Conservation (phyloP, 1,140 invertebrate species). For the Euwallacea similis region DNA sequence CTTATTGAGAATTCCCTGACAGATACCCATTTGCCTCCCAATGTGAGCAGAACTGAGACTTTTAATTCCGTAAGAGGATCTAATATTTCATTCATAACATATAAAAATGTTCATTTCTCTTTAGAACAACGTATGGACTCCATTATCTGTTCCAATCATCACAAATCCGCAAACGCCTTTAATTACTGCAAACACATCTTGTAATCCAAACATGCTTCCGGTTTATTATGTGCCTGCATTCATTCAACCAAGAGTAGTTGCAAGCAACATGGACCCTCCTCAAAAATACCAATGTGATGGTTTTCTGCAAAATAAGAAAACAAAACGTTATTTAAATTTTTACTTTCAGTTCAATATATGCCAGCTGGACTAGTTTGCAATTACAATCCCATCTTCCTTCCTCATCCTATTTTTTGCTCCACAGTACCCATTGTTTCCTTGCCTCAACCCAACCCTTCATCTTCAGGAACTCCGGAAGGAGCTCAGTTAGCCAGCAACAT, state of each 20-base stretch:
- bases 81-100: not conserved
- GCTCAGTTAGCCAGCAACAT: not conserved
- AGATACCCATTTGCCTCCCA: too few relatives aligned
- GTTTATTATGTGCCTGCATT: constrained; percentile 63
- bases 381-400: constrained; percentile 54
- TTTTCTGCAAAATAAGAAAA: constrained; percentile 9
- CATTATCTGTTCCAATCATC: constrained; percentile 61
- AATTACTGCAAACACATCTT: constrained; percentile 46
- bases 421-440: constrained; percentile 54
- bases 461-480: not conserved
- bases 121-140: constrained; percentile 59
- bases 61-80: not conserved
- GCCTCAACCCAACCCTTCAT: constrained; percentile 31
- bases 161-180: not conserved
- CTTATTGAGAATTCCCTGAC: too few relatives aligned
- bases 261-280: not conserved
- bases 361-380: constrained; percentile 59
- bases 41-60: too few relatives aligned
- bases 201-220: constrained; percentile 54
- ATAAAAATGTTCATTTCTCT: not conserved
- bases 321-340: not conserved
- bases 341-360: constrained; percentile 57
- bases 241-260: constrained; percentile 3
- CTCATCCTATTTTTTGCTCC: constrained; percentile 56
- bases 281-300: constrained; percentile 42